Evolutionary conservation across 2,797 vertebrate genomes (phyloP).

Genomic region (Alcedo atthis): DNA sequence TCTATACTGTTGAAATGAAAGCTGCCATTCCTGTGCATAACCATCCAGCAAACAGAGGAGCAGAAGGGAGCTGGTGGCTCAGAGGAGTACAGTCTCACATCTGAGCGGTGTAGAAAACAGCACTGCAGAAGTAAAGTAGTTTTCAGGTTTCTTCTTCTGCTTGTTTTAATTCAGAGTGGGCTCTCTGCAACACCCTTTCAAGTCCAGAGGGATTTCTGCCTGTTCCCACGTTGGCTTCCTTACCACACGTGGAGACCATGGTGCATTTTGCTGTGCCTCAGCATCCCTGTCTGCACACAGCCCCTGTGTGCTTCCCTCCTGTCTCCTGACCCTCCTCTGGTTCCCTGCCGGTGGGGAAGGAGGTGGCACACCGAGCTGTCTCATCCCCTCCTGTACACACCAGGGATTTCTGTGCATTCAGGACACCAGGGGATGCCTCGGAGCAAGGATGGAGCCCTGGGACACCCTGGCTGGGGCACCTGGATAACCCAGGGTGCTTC

Average conservation of each 20-base stretch:
- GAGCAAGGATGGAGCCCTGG: background rate
- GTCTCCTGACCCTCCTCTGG: background rate
- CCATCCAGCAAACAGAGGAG: background rate
- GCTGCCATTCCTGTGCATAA: slow-evolving; percentile 32
- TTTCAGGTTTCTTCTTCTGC: background rate
- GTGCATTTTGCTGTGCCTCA: background rate
- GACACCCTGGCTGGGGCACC: background rate
- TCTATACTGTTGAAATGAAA: slow-evolving; percentile 44
- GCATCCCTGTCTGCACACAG: background rate
- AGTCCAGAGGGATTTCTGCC: background rate
- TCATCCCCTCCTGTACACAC: background rate
- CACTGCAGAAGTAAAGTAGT: background rate
- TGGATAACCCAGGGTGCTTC: background rate
- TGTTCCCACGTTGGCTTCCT: background rate
- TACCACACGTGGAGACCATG: rapidly evolving
- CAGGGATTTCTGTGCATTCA: background rate
- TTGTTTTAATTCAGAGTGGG: background rate
- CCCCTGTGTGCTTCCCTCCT: background rate
- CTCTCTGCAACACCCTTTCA: background rate
- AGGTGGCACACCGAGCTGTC: background rate
- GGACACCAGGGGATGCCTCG: background rate
- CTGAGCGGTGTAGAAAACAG: background rate
- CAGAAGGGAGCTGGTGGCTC: background rate
- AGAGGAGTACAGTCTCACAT: background rate
- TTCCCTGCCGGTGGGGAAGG: background rate